Percentiles rank a stretch among this genome's conserved stretches.
These are phyloP conservation scores for Saguinus midas DNA, from an alignment of 2,113 vertebrate species.

Conservation along the genomic window DNA sequence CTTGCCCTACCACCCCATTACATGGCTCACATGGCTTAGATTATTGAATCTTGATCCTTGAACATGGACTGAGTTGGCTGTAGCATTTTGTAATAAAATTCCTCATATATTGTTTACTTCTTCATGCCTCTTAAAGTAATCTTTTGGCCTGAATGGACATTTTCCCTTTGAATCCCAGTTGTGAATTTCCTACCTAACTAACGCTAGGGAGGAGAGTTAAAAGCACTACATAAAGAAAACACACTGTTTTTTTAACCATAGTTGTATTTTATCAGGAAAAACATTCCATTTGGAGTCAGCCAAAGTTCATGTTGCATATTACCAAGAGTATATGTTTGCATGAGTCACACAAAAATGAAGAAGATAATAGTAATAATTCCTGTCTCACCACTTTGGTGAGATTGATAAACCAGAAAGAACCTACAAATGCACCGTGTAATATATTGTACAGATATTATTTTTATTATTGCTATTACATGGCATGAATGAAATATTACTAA, in stretches of 20 bases:
- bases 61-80: background rate
- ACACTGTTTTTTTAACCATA: background rate
- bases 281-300: background rate
- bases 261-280: background rate
- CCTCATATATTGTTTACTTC: background rate
- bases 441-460: background rate
- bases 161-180: constrained; percentile 36
- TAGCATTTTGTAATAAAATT: constrained; percentile 43
- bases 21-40: background rate
- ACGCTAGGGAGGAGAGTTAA: background rate
- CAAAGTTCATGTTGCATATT: background rate
- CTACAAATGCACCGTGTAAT: background rate
- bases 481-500: background rate
- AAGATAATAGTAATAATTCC: background rate
- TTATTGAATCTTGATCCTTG: background rate
- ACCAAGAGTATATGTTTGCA: background rate
- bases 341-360: background rate
- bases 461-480: background rate
- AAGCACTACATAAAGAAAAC: background rate
- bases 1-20: background rate
- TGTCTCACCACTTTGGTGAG: background rate
- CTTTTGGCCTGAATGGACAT: background rate
- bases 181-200: background rate
- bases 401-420: background rate
- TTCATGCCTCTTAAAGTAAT: constrained; percentile 28